Percentiles rank a stretch among this genome's conserved stretches.
phyloP scores from a whole-genome alignment of 2,797 vertebrate species.

The Eulemur rubriventer region DNA sequence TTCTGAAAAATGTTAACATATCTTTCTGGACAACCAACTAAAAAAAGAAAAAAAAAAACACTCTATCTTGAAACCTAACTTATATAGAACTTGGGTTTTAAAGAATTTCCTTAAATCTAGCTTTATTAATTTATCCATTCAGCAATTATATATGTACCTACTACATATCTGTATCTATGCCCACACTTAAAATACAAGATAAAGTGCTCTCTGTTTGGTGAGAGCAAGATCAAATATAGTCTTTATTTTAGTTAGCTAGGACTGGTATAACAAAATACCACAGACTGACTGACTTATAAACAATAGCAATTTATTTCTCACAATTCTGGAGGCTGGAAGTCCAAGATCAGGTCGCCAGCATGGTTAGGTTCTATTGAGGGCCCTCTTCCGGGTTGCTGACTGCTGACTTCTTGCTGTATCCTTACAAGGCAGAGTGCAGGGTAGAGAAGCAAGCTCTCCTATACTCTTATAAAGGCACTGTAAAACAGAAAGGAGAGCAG shows the following conservation, averaged over 20 bases:
- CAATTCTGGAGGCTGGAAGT: background rate
- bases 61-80: background rate
- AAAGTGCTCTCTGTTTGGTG: background rate
- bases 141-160: background rate
- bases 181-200: background rate
- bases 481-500: too few relatives aligned
- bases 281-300: background rate
- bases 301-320: background rate
- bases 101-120: background rate
- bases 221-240: background rate
- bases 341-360: background rate
- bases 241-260: background rate
- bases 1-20: constrained; percentile 9
- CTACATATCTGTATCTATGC: background rate
- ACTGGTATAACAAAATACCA: background rate
- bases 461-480: background rate
- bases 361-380: background rate
- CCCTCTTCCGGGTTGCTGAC: background rate
- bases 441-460: background rate
- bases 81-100: background rate
- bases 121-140: constrained; percentile 6
- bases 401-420: background rate
- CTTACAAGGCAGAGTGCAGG: background rate
- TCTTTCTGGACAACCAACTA: background rate
- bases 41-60: background rate